Conservation (phyloP, 2,797 vertebrate genomes). For the Halcyon leucocephala region DNA sequence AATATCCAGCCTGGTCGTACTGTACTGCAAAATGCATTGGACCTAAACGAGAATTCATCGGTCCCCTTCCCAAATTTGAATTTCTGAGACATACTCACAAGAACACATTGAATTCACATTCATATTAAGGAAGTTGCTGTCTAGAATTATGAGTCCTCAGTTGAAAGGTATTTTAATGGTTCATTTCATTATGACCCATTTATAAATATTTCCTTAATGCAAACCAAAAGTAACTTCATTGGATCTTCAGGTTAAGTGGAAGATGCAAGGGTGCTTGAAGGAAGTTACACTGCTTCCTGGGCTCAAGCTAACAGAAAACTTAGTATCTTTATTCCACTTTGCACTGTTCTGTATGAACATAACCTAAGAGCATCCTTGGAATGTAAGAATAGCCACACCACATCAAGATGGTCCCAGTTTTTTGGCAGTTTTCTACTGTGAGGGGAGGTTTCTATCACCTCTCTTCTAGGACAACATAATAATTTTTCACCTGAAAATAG, state of each 20-base stretch:
- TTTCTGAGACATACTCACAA: background rate
- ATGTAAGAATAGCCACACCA: background rate
- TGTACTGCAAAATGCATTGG: background rate
- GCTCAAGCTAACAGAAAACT: background rate
- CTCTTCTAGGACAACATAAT: background rate
- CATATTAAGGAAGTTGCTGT: background rate
- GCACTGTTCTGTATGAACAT: background rate
- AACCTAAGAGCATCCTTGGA: background rate
- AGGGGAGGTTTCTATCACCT: background rate
- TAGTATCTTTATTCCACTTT: background rate
- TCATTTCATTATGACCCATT: background rate
- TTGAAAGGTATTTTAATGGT: background rate
- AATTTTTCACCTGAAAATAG: background rate
- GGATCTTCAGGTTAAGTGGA: background rate
- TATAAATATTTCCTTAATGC: background rate
- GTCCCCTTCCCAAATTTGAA: background rate
- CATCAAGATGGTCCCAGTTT: background rate
- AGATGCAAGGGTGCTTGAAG: background rate
- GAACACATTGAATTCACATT: background rate
- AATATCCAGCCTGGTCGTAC: fast-evolving
- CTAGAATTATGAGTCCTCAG: background rate
- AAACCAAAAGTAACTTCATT: background rate
- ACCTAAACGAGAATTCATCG: background rate
- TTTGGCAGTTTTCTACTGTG: background rate
- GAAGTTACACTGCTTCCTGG: background rate